Conservation (phyloP, 1,140 invertebrate species). For the Andricus grossulariae region DNA sequence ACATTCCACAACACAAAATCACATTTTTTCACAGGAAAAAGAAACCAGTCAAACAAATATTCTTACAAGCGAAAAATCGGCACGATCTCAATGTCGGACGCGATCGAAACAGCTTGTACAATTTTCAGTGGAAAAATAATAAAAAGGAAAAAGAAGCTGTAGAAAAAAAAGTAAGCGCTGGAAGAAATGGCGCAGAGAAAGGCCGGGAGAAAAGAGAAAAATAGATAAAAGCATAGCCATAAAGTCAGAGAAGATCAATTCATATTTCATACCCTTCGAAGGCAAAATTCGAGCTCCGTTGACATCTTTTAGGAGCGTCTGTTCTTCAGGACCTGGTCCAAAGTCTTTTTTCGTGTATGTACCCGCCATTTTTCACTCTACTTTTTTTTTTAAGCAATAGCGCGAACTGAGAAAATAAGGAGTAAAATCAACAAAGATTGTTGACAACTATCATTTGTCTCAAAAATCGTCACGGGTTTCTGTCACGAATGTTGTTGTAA, state of each 20-base stretch:
- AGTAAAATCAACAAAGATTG: no score
- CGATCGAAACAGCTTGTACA: constrained; percentile 46
- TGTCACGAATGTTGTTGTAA: no score
- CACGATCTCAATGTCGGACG: neutral
- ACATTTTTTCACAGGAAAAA: neutral
- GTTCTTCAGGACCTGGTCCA: constrained; percentile 65
- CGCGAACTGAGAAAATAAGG: no score
- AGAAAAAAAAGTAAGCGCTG: neutral
- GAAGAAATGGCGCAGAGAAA: constrained; percentile 11
- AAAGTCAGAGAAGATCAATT: neutral
- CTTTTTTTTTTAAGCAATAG: neutral
- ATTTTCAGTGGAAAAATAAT: constrained; percentile 31
- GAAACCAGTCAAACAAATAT: neutral
- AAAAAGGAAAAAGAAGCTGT: constrained; percentile 32
- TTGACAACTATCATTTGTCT: no score
- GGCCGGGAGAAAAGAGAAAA: constrained; percentile 25
- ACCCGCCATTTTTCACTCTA: constrained; percentile 65
- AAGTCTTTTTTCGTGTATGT: constrained; percentile 73
- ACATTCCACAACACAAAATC: neutral
- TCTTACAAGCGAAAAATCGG: neutral
- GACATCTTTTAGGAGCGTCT: constrained; percentile 68
- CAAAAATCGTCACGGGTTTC: no score
- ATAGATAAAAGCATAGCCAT: constrained; percentile 1
- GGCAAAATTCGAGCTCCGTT: constrained; percentile 65
- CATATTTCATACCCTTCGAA: constrained; percentile 61